phyloP scores from a whole-genome alignment of 2,797 vertebrate species.

The Sebastes hubbsi region DNA sequence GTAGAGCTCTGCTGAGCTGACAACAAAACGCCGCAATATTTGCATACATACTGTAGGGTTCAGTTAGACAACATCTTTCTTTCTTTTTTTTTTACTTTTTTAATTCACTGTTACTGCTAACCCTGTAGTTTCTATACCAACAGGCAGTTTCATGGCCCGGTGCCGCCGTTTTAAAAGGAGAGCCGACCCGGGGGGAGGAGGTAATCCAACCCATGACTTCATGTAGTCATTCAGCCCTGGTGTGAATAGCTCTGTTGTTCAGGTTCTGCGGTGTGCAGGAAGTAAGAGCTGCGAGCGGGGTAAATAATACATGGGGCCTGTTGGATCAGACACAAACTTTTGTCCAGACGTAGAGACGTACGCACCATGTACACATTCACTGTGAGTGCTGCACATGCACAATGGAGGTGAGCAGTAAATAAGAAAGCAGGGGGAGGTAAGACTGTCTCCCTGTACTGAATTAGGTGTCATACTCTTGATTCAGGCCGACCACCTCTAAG shows the following conservation, averaged over 20 bases:
- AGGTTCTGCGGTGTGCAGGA: constrained; percentile 45
- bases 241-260: constrained; percentile 71
- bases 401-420: constrained; percentile 55
- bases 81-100: neutral
- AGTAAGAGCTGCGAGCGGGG: constrained; percentile 28
- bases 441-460: neutral
- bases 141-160: constrained; percentile 28
- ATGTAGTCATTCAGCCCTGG: constrained; percentile 54
- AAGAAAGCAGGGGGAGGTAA: constrained; percentile 7
- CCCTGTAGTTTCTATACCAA: neutral
- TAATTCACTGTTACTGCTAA: neutral
- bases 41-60: neutral
- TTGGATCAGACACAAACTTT: constrained; percentile 45
- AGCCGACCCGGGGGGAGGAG: constrained; percentile 36
- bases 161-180: constrained; percentile 47
- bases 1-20: neutral
- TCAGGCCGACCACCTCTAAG: neutral
- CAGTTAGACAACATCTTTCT: neutral
- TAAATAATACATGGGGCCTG: constrained; percentile 62
- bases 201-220: constrained; percentile 73
- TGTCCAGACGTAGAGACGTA: constrained; percentile 17
- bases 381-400: neutral
- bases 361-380: constrained; percentile 8
- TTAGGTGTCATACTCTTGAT: neutral
- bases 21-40: neutral